Evolutionary conservation across 2,888 invertebrate species (phyloP).

Genomic region (Cheilosia vulpina): DNA sequence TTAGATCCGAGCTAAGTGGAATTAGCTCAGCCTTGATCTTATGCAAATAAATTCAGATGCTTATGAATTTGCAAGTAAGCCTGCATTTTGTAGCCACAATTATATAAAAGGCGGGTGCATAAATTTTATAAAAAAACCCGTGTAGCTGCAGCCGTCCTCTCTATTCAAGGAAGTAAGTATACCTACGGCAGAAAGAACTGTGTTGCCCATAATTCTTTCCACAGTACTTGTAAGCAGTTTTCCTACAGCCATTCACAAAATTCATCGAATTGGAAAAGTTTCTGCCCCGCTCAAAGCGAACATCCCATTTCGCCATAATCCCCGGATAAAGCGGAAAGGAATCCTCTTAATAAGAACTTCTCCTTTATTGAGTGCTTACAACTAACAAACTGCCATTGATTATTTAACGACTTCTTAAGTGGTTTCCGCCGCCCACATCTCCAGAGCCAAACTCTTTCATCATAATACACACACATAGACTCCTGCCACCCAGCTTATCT

Average conservation of each 20-base stretch:
- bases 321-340: conserved; percentile 15
- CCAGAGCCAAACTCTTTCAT: conserved; percentile 49
- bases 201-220: neutral
- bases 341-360: conserved; percentile 62
- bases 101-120: too few relatives aligned
- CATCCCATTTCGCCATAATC: conserved; percentile 71
- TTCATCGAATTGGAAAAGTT: conserved; percentile 48
- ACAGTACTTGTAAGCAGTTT: neutral
- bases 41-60: too few relatives aligned
- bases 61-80: too few relatives aligned
- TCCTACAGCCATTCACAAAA: conserved; percentile 15
- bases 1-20: too few relatives aligned
- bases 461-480: neutral
- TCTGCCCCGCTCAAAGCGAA: conserved; percentile 43
- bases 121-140: too few relatives aligned
- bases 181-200: too few relatives aligned
- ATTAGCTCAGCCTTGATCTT: too few relatives aligned
- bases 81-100: too few relatives aligned
- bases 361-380: conserved; percentile 66
- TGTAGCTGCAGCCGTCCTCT: too few relatives aligned
- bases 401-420: conserved; percentile 84
- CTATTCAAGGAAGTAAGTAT: too few relatives aligned
- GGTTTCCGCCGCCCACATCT: conserved; percentile 76
- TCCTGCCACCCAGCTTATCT: conserved; percentile 34
- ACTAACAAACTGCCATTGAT: conserved; percentile 80